Conservation (phyloP, 2,113 vertebrate species). For the Ibidorhyncha struthersii region DNA sequence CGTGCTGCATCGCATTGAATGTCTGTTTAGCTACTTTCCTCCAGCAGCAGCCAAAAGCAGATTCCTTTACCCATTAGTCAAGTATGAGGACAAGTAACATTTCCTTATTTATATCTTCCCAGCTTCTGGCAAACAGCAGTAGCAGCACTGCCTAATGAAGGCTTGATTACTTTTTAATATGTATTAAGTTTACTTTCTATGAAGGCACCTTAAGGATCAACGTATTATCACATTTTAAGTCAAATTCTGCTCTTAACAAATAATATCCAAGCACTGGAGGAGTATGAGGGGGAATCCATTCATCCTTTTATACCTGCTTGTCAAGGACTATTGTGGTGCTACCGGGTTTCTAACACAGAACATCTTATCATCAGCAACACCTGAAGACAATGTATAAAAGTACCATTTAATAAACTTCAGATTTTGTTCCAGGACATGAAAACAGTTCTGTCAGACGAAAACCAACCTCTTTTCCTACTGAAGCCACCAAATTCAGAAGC, state of each 20-base stretch:
- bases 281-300: background rate
- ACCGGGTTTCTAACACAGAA: background rate
- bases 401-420: background rate
- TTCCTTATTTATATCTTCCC: conserved; percentile 31
- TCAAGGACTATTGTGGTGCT: background rate
- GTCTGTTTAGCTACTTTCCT: background rate
- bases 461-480: background rate
- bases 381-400: background rate
- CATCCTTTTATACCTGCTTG: background rate
- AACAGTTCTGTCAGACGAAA: background rate
- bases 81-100: conserved; percentile 4
- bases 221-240: background rate
- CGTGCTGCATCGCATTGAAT: background rate
- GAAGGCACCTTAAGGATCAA: background rate
- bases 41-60: background rate
- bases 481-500: background rate
- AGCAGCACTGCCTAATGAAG: conserved; percentile 4
- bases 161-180: conserved; percentile 23
- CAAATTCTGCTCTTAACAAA: background rate
- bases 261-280: background rate
- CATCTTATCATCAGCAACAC: background rate
- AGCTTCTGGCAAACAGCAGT: conserved; percentile 29
- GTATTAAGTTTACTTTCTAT: background rate
- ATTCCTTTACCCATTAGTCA: conserved; percentile 13
- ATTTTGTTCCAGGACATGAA: background rate